Base-by-base conservation (phyloP, 2,797 vertebrate genomes). In the Mallotus villosus region DNA sequence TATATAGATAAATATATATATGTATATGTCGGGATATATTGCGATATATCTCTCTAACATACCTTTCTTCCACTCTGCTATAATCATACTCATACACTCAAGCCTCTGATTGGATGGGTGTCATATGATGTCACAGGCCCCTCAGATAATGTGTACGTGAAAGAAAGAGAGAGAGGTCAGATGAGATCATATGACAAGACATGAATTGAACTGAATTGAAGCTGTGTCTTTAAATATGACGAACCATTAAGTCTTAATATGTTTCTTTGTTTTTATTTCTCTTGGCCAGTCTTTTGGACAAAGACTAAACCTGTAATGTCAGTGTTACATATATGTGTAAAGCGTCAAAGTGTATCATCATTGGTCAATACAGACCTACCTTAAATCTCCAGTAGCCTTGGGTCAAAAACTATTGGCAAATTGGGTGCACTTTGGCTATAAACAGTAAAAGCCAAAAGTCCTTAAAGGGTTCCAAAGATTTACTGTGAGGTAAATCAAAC, bases 61-160 rank as follows among this genome's bases (percentile, higher is more conserved):
- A 83, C 81, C 81, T 58, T 80, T 73, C 63, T 73, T 78, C 49
- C 71, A 63, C 66, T 81, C 68, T 67, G 64, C 67, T 75, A 62
- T 76, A 32, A 32, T 74, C 70, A 72, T 75, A 61, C 34, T 74
- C 70, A 73, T 75, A 61, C 53, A 66, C 57, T 58, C 59, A 55
- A 53, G 51, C 59, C 75, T 76, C 60, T 4, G 76, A 83, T 81
- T 83, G 78, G 77, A 9, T 9, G 29, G 66, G 49, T 73, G 57
- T 65, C 22, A 67, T 55, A 16, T 55, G 51, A 55, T n/a, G 19
- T 55, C 19, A 19, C 17, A 63, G 12, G 34, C 70, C 66, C 58
- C 58, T 68, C 61, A 64, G 76, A 27, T 79, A 49, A 49, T 14
- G 24, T 51, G 19, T 3, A 8, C 1, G 51, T 17, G 51, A 55